Base-by-base conservation (phyloP, 2,888 invertebrate genomes). In the Enoplolaimus lenunculus region DNA sequence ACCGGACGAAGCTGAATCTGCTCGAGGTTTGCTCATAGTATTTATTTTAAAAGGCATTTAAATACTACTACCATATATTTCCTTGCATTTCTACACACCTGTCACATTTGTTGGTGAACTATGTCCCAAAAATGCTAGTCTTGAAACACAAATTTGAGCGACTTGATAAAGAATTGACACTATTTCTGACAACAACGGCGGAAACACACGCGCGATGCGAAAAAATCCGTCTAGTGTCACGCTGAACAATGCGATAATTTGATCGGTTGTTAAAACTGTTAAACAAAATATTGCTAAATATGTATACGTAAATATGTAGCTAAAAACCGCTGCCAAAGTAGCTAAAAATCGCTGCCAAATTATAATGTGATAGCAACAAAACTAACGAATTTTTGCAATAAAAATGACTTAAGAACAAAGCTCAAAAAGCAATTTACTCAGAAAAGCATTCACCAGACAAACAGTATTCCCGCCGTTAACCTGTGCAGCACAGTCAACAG, bases 151-250 rank as follows among this genome's bases (percentile, higher is more conserved):
- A 72, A 92, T 88, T 75, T 89, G 86, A 0, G 91, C 93, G 29
- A 93, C 84, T 81, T 92, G 91, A 80, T 90, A 85, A 69, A 95
- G 82, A 33, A 95, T 85, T 28, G 88, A 88, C 0, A 90, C 87
- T 26, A 90, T 89, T 78, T 94, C 94, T 76, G 94, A 93, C 65
- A 89, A 86, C 13, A 95, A 84, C 0, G 93, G 90, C 1, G 94
- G 94, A 81, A 95, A 94, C 0, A 93, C 93, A 74, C 88, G 87
- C 76, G 91, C 90, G 75, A 95, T 90, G 60, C 90, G 84, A 2
- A 90, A 89, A 68, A 95, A 84, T 1, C 92, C 89, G 64, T 93
- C 90, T 57, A 95, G 82, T 2, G 90, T 87, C 3, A 90, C 88
- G 75, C 88, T 87, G 79, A 93, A 91, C 74, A 93, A 86, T 79